phyloP scores from a whole-genome alignment of 2,797 vertebrate species.

The Spea hammondii region DNA sequence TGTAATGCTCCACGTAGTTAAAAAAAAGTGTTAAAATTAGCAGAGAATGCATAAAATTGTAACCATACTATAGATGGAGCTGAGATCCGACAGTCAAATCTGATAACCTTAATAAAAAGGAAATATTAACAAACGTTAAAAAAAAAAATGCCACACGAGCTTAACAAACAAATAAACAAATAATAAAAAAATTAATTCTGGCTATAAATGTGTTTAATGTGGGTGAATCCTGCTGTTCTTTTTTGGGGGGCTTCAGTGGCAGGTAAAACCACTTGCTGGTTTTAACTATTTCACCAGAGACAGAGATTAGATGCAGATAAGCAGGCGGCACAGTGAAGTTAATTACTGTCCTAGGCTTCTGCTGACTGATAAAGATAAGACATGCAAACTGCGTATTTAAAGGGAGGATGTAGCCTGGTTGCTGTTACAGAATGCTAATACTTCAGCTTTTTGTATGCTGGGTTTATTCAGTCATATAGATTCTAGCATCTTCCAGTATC shows the following conservation, averaged over 20 bases:
- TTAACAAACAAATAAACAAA: too few species aligned
- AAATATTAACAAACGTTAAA: too few species aligned
- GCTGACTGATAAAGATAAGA: slow-evolving; percentile 69
- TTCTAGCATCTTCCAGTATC: too few species aligned
- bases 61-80: too few species aligned
- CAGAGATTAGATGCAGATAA: slow-evolving; percentile 66
- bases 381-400: slow-evolving; percentile 68
- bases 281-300: slow-evolving; percentile 57
- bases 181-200: too few species aligned
- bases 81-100: too few species aligned
- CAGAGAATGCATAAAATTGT: too few species aligned
- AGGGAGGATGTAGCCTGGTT: slow-evolving; percentile 63
- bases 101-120: too few species aligned
- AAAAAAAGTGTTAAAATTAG: too few species aligned
- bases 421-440: slow-evolving; percentile 58
- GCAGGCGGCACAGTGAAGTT: slow-evolving; percentile 66
- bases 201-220: too few species aligned
- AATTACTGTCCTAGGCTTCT: slow-evolving; percentile 64
- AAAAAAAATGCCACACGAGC: too few species aligned
- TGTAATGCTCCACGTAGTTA: too few species aligned
- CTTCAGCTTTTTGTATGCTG: slow-evolving; percentile 17
- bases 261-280: slow-evolving; percentile 56
- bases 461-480: slow-evolving; percentile 19
- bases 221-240: not conserved
- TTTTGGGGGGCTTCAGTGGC: slow-evolving; percentile 60